Conservation (phyloP, 2,888 invertebrate genomes). For the Clepsis dumicolana region DNA sequence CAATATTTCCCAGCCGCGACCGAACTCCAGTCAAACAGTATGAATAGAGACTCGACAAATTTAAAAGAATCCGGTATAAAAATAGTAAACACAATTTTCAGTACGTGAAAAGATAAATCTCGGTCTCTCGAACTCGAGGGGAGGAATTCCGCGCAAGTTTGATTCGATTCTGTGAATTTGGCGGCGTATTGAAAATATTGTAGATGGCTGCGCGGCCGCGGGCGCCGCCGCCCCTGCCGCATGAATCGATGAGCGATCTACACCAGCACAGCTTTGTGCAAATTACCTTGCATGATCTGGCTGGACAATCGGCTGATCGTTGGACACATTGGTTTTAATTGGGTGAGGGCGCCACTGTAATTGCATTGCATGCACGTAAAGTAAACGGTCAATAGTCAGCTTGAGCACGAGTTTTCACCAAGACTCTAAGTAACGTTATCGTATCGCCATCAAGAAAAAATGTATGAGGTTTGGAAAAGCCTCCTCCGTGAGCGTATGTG, state of each 20-base stretch:
- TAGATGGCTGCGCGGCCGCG: constrained; percentile 50
- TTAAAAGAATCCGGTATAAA: constrained; percentile 69
- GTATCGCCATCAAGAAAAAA: too few species aligned
- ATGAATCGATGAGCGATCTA: too few species aligned
- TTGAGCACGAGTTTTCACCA: too few species aligned
- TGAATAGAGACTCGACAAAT: constrained; percentile 50
- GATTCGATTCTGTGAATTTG: constrained; percentile 75
- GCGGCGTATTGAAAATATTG: constrained; percentile 69
- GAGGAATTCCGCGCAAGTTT: constrained; percentile 68
- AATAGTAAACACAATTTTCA: constrained; percentile 76
- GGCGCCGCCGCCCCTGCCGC: neutral
- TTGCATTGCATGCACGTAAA: too few species aligned
- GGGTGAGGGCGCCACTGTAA: neutral
- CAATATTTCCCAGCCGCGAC: constrained; percentile 61
- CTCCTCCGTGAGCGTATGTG: too few species aligned
- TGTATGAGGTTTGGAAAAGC: too few species aligned
- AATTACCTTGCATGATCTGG: neutral
- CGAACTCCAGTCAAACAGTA: constrained; percentile 56
- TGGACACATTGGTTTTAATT: neutral
- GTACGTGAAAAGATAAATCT: constrained; percentile 72
- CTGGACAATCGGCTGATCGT: neutral
- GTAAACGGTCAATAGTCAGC: too few species aligned
- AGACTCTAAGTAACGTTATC: too few species aligned
- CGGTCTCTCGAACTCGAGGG: constrained; percentile 65
- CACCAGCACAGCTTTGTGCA: too few species aligned